Conservation (phyloP, 2,113 vertebrate species). For the Butorides virescens region DNA sequence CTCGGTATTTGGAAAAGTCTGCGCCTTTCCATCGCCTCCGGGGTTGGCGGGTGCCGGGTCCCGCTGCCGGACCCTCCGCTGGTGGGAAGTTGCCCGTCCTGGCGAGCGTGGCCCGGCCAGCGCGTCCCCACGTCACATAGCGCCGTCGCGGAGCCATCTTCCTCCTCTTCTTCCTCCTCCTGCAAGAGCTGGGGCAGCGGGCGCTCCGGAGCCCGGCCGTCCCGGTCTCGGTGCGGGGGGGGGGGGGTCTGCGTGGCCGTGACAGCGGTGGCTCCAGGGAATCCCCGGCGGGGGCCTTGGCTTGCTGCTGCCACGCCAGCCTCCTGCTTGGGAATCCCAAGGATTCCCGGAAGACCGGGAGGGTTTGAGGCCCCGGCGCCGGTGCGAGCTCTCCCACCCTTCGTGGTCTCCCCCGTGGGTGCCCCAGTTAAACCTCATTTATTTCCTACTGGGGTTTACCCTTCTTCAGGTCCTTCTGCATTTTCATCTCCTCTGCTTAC, state of each 20-base stretch:
- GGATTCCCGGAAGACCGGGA: too few species aligned
- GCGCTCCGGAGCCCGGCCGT: background rate
- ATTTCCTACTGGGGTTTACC: background rate
- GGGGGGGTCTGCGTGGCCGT: background rate
- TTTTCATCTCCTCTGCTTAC: background rate
- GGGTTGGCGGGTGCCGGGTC: background rate
- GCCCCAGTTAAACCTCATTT: background rate
- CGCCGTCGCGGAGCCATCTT: background rate
- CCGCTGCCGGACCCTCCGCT: background rate
- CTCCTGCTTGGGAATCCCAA: background rate
- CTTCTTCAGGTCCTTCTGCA: background rate
- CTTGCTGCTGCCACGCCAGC: background rate
- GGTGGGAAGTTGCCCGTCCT: background rate
- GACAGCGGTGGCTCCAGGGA: too few species aligned
- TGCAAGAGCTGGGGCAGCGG: background rate
- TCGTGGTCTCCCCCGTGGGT: accelerated
- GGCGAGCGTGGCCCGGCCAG: background rate
- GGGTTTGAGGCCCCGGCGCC: background rate
- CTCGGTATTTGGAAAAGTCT: background rate
- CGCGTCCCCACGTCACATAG: too few species aligned
- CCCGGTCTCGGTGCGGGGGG: background rate
- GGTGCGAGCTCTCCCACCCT: background rate
- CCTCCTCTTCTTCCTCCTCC: background rate
- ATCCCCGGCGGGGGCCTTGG: background rate
- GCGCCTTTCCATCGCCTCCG: background rate